Base-by-base conservation (phyloP, 2,113 vertebrate species). In the Forbesichthys papilliferus region DNA sequence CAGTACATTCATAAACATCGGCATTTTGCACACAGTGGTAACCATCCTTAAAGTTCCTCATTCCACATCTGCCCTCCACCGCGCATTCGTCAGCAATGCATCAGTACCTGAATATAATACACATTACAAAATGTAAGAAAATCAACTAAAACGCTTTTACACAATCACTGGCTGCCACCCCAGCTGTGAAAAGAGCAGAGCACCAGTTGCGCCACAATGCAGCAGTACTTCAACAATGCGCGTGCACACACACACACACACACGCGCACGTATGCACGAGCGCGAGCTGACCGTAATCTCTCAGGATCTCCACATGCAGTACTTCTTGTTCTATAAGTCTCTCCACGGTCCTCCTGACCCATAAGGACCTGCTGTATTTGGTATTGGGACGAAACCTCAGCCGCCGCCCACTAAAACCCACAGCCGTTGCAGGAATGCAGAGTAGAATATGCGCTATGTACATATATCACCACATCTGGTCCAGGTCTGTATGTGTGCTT, bases 381-480 rank as follows among this genome's bases (percentile, higher is more conserved):
- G 49, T 9, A 42, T 14, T 14, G 52, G 56, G 11, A 57, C 42
- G 53, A 36, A 33, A 65, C 14, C 36, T 59, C 48, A 42, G 52
- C 61, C 55, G 46, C 60, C 58, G 13, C 60, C 71, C 48, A 0
- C 51, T 53, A 63, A 27, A 14, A 42, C 48, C 13, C 13, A 11
- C n/a, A 66, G n/a, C 49, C 27, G 56, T 52, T 73, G 46, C 18
- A 68, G 71, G 47, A 20, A 27, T 16, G 69, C 27, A 18, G 11
- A 48, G 7, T 42, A 42, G 27, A 27, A 2, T 27, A 27, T 27
- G 27, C 27, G 27, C 27, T 27, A 27, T 27, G 27, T 27, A 27
- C 7, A 53, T 53, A 53, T 64, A 66, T 42, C 52, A 74, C 47
- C 47, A 74, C 74, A 71, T 82, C 64, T 59, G 67, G 53, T 71